Conservation (phyloP, 2,888 invertebrate genomes). For the Elmis aenea region DNA sequence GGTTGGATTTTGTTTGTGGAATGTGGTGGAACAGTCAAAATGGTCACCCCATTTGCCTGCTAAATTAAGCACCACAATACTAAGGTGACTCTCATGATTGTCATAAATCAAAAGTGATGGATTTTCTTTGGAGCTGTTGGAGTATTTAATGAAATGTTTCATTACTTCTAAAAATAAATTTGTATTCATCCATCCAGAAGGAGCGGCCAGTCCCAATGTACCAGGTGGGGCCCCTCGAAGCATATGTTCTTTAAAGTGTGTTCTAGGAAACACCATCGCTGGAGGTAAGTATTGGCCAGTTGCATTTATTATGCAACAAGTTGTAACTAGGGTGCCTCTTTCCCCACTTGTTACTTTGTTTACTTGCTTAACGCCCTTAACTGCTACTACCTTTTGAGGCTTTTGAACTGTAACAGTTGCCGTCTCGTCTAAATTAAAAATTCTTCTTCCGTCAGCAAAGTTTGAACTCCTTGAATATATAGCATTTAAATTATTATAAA, state of each 20-base stretch:
- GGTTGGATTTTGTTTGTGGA: constrained; percentile 41
- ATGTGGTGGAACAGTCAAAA: constrained; percentile 42
- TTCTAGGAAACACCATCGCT: constrained; percentile 37
- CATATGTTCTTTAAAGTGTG: constrained; percentile 33
- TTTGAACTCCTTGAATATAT: constrained; percentile 10
- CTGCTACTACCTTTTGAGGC: constrained; percentile 23
- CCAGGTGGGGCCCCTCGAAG: constrained; percentile 36
- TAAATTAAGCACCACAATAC: constrained; percentile 24
- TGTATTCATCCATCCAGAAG: constrained; percentile 39
- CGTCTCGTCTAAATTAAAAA: constrained; percentile 29
- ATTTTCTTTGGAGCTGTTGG: constrained; percentile 26
- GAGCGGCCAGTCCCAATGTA: constrained; percentile 35
- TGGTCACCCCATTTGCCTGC: constrained; percentile 38
- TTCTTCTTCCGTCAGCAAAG: constrained; percentile 14
- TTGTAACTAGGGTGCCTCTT: constrained; percentile 36
- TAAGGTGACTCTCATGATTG: constrained; percentile 35
- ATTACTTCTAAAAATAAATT: constrained; percentile 35
- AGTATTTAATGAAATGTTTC: constrained; percentile 36
- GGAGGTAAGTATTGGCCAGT: constrained; percentile 32
- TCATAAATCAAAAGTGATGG: constrained; percentile 32
- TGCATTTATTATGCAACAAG: constrained; percentile 33
- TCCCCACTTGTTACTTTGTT: constrained; percentile 36
- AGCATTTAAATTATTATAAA: constrained; percentile 18
- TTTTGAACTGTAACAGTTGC: constrained; percentile 23
- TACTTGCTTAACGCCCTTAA: constrained; percentile 28